Evolutionary conservation across 1,140 invertebrate species (phyloP).

Genomic region (Aphis craccivora): DNA sequence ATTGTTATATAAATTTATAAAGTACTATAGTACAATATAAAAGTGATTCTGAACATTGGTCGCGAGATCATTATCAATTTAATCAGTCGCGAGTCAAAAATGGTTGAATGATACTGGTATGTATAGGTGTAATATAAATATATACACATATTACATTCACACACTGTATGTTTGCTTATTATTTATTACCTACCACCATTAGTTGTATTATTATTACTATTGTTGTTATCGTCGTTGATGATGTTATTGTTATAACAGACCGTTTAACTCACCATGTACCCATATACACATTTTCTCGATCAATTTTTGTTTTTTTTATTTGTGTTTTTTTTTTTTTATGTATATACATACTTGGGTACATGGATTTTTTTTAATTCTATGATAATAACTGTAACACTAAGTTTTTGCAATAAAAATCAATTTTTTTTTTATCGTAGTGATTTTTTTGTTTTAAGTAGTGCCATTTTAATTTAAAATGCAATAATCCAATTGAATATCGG

Average conservation of each 20-base stretch:
- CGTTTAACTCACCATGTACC: neutral
- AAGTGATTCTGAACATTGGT: neutral
- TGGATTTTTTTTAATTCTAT: neutral
- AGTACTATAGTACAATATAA: neutral
- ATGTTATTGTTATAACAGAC: neutral
- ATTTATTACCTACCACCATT: slow-evolving; percentile 9
- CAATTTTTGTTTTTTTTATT: neutral
- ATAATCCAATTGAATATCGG: neutral
- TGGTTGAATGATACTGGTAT: neutral
- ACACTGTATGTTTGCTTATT: neutral
- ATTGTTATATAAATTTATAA: neutral
- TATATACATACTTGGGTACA: neutral
- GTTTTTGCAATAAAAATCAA: slow-evolving; percentile 13
- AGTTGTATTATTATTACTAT: neutral
- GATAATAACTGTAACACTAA: neutral
- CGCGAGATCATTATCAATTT: neutral
- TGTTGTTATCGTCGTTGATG: neutral
- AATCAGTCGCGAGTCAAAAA: neutral
- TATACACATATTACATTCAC: neutral
- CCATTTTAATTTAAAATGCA: neutral
- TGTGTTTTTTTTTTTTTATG: neutral
- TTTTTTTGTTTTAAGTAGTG: neutral
- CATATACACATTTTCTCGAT: neutral
- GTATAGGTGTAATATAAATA: slow-evolving; percentile 7
- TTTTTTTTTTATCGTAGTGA: neutral